Percentiles rank a stretch among this genome's conserved stretches.
Conservation (phyloP, 1,140 invertebrate genomes). For the Geopemphigus sp. region DNA sequence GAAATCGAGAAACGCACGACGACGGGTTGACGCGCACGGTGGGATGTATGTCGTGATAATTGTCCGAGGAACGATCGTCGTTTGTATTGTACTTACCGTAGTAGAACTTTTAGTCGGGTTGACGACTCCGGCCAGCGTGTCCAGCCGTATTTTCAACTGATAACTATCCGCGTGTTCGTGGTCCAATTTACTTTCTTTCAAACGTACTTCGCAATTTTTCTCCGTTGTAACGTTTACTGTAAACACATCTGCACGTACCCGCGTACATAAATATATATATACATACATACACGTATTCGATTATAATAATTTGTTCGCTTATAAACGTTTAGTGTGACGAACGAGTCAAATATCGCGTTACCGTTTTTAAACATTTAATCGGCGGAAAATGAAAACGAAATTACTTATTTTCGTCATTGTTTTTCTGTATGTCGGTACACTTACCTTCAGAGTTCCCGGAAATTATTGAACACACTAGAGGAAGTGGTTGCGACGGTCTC, state of each 20-base stretch:
- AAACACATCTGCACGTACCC: slow-evolving; percentile 63
- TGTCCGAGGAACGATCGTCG: background rate
- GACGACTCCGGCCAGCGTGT: slow-evolving; percentile 72
- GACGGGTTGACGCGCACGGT: no score
- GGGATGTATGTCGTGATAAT: background rate
- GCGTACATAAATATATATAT: no score
- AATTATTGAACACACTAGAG: slow-evolving; percentile 70
- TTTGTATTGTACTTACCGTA: slow-evolving; percentile 56
- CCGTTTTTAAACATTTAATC: no score
- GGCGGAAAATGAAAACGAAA: no score
- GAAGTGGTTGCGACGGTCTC: slow-evolving; percentile 63
- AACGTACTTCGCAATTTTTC: slow-evolving; percentile 72
- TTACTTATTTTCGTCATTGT: no score
- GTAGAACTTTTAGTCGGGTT: slow-evolving; percentile 72
- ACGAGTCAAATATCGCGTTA: no score
- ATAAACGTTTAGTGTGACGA: no score
- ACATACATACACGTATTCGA: no score
- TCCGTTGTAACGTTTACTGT: slow-evolving; percentile 71
- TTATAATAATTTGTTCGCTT: no score
- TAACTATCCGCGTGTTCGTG: slow-evolving; percentile 73
- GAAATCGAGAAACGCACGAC: no score
- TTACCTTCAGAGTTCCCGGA: slow-evolving; percentile 67
- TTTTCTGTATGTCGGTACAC: background rate
- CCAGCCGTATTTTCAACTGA: slow-evolving; percentile 71
- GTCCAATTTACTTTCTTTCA: slow-evolving; percentile 66